Evolutionary conservation across 2,888 invertebrate species (phyloP).

Genomic region (Chorisops tibialis): DNA sequence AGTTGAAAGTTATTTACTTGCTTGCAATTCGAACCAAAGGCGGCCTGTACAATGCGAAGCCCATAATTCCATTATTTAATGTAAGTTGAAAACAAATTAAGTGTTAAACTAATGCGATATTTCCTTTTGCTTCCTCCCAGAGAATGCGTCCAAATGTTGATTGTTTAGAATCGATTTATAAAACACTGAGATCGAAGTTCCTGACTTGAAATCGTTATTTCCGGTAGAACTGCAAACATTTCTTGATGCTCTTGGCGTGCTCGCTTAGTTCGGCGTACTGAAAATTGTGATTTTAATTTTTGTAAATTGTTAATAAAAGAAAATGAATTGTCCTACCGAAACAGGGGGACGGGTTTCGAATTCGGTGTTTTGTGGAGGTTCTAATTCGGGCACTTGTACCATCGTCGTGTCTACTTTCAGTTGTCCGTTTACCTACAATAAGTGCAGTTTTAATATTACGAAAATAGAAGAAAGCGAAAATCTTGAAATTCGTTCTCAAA

Average conservation of each 20-base stretch:
- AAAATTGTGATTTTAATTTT: no score
- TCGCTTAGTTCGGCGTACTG: neutral
- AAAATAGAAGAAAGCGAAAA: no score
- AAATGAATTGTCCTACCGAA: conserved; percentile 12
- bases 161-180: conserved; percentile 48
- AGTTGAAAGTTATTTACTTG: conserved; percentile 51
- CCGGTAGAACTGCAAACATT: conserved; percentile 1
- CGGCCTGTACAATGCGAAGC: conserved; percentile 41
- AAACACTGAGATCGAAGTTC: conserved; percentile 34
- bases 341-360: neutral
- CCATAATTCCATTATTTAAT: conserved; percentile 49
- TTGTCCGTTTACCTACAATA: conserved; percentile 2
- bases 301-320: no score
- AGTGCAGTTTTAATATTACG: no score
- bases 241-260: conserved; percentile 1
- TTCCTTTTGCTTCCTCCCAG: conserved; percentile 40
- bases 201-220: neutral
- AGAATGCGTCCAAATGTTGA: conserved; percentile 46
- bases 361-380: neutral
- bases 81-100: conserved; percentile 39
- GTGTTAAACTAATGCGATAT: conserved; percentile 1
- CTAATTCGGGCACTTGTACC: neutral
- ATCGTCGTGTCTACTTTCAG: neutral
- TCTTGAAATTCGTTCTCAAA: neutral
- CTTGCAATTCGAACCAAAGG: conserved; percentile 49